phyloP scores from a whole-genome alignment of 2,113 vertebrate species.

The Glareola pratincola region DNA sequence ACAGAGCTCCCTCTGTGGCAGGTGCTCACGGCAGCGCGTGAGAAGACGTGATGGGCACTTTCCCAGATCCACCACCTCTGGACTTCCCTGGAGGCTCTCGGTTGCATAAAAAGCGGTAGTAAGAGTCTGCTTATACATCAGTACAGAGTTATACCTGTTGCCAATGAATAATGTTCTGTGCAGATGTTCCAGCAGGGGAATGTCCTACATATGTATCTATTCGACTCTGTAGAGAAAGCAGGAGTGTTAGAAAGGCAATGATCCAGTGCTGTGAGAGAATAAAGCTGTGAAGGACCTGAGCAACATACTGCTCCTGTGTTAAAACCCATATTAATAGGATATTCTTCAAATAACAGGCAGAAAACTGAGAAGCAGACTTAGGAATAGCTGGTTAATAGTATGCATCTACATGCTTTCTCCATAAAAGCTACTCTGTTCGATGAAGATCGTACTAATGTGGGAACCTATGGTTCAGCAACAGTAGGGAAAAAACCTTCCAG shows the following conservation, averaged over 20 bases:
- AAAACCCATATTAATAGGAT: neutral
- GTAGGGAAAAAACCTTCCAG: neutral
- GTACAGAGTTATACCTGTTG: neutral
- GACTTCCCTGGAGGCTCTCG: neutral
- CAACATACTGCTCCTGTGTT: neutral
- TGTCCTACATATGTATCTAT: neutral
- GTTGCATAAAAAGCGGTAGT: neutral
- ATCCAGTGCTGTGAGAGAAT: neutral
- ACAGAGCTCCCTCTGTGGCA: neutral
- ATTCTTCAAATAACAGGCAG: neutral
- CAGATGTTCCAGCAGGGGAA: slow-evolving; percentile 40
- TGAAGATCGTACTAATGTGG: neutral
- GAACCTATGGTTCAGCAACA: neutral
- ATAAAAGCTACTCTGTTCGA: neutral
- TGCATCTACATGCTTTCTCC: neutral
- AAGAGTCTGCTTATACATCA: neutral
- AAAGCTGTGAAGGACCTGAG: neutral
- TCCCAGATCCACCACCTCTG: neutral
- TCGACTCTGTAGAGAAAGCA: slow-evolving; percentile 46
- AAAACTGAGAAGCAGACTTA: neutral
- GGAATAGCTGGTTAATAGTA: neutral
- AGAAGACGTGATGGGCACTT: neutral
- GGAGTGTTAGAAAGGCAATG: neutral
- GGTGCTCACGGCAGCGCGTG: neutral
- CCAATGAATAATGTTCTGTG: slow-evolving; percentile 28